Conservation (phyloP, 1,140 invertebrate genomes). For the Contarinia nasturtii region DNA sequence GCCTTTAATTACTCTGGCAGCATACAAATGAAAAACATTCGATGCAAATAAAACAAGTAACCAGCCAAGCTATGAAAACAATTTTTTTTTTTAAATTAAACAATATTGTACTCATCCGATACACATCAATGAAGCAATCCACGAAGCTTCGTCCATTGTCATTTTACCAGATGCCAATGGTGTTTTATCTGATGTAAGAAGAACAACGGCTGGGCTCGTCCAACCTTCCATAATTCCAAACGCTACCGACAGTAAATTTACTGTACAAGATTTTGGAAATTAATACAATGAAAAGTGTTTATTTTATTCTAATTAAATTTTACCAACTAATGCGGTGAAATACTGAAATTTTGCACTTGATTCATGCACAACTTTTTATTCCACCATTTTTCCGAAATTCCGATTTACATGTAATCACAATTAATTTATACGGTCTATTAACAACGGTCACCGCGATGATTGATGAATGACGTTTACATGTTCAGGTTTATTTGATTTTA, state of each 20-base stretch:
- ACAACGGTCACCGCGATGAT: no score
- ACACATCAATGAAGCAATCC: background rate
- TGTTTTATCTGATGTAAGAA: background rate
- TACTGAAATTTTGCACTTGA: no score
- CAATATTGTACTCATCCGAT: background rate
- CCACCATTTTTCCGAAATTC: no score
- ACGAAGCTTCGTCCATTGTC: slow-evolving; percentile 1
- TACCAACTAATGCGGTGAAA: no score
- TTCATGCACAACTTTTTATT: no score
- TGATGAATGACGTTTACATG: no score
- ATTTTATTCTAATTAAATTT: no score
- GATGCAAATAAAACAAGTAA: background rate
- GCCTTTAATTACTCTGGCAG: slow-evolving; percentile 32
- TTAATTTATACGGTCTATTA: no score
- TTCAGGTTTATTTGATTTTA: no score
- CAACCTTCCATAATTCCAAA: background rate
- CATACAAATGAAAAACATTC: background rate
- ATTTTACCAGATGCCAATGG: background rate
- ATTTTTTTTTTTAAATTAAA: background rate
- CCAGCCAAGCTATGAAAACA: background rate
- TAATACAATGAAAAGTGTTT: background rate
- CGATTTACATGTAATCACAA: no score
- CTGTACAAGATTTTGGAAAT: no score
- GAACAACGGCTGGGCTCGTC: background rate
- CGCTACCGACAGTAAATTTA: no score